Conservation (phyloP, 2,888 invertebrate genomes). For the Torymus aiolomorphi region DNA sequence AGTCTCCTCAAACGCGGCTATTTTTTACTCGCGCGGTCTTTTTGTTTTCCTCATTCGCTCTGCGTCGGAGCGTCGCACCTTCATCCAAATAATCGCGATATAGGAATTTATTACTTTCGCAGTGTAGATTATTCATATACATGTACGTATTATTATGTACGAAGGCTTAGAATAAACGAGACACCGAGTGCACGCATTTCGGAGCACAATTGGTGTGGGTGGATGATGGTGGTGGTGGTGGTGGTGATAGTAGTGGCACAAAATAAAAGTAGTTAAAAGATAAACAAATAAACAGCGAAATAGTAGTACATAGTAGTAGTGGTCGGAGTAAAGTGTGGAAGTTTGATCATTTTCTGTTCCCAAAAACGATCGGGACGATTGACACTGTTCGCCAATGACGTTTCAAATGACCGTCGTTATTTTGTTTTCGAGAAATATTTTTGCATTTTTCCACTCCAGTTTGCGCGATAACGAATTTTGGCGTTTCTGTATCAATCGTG, state of each 20-base stretch:
- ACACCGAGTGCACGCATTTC: conserved; percentile 67
- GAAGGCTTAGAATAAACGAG: conserved; percentile 52
- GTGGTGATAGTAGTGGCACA: conserved; percentile 43
- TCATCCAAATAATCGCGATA: conserved; percentile 26
- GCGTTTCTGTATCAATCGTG: conserved; percentile 50
- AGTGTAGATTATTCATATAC: conserved; percentile 32
- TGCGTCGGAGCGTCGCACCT: conserved; percentile 28
- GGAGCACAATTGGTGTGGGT: conserved; percentile 24
- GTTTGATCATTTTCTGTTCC: conserved; percentile 62
- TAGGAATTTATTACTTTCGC: background rate
- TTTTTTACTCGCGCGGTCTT: background rate
- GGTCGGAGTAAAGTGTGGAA: conserved; percentile 75
- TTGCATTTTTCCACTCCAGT: background rate
- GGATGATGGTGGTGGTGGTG: conserved; percentile 28
- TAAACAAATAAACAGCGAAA: conserved; percentile 42
- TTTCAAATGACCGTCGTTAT: background rate
- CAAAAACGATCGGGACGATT: conserved; percentile 41
- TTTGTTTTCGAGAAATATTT: conserved; percentile 1
- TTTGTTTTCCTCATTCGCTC: background rate
- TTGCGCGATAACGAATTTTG: conserved; percentile 19
- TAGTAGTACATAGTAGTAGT: conserved; percentile 62
- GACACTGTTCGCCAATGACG: conserved; percentile 10
- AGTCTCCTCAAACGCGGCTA: conserved; percentile 10
- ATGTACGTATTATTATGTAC: no score
- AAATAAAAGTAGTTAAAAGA: conserved; percentile 46